phyloP scores from a whole-genome alignment of 2,888 invertebrate species.

The Heliothis peltigera region DNA sequence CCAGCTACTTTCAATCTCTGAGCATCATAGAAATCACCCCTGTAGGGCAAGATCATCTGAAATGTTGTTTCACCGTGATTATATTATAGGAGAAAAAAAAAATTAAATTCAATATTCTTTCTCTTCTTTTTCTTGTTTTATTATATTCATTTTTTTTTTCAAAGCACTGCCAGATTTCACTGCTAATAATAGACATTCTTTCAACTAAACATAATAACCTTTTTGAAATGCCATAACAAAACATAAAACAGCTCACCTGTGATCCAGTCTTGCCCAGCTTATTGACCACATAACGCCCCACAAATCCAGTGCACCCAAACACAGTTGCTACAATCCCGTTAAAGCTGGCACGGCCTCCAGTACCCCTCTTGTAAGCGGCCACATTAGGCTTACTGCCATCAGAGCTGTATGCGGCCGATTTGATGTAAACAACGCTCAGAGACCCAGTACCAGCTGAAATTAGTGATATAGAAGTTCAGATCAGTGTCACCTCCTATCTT shows the following conservation, averaged over 20 bases:
- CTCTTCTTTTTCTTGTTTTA: too few species aligned
- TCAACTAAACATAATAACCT: background rate
- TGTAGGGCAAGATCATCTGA: slow-evolving; percentile 97
- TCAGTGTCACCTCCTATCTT: slow-evolving; percentile 3
- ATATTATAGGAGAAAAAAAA: background rate
- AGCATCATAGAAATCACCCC: slow-evolving; percentile 95
- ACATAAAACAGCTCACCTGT: slow-evolving; percentile 89
- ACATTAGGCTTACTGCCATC: slow-evolving; percentile 89
- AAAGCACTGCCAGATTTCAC: background rate
- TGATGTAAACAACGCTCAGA: slow-evolving; percentile 84
- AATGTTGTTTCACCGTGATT: slow-evolving; percentile 55
- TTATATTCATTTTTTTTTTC: background rate
- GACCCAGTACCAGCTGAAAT: slow-evolving; percentile 81
- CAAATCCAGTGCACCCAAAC: slow-evolving; percentile 97
- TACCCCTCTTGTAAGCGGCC: slow-evolving; percentile 93
- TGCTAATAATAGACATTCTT: background rate
- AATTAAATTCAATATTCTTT: too few species aligned
- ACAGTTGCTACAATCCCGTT: slow-evolving; percentile 99
- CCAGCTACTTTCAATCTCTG: slow-evolving; percentile 95
- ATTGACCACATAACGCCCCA: slow-evolving; percentile 97
- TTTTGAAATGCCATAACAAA: slow-evolving; percentile 9
- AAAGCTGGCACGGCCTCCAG: slow-evolving; percentile 98
- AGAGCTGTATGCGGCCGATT: slow-evolving; percentile 88
- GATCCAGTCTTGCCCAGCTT: slow-evolving; percentile 96
- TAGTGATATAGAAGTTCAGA: slow-evolving; percentile 4